Evolutionary conservation across 2,113 vertebrate genomes (phyloP), one percentile per base, ranked within the genome.

Genomic region (Hemiscyllium ocellatum): DNA sequence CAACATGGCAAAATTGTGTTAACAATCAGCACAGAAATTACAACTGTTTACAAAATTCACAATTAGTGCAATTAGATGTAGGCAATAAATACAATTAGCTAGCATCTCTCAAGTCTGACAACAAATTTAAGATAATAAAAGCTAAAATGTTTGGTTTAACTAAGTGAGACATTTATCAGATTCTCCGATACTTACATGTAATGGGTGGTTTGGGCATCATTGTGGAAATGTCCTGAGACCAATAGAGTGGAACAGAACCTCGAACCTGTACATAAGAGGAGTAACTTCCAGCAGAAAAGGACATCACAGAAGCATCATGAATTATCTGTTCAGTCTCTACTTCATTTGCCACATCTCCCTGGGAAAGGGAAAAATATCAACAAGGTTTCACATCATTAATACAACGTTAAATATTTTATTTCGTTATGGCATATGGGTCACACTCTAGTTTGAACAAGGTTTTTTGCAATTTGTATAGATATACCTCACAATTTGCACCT

Each of bases 201-300:
- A 99, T 99, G 0, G 99, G 99, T 29, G 99, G 99, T 95, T 99
- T 99, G 33, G 99, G 99, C 98, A 99, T 99, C 99, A 99, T 99
- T 95, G 99, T 99, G 95, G 99, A 99, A 97, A 99, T 99, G 97
- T 99, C 99, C 96, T 99, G 99, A 96, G 99, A 99, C 99, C 99
- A 99, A 97, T 99, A 98, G 1, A 99, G 98, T 19, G 99, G 99
- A 85, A 99, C 99, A 0, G 99, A 99, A 91, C 99, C 99, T 97
- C 99, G 98, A 83, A 99, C 98, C 97, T 99, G 99, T 76, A 99
- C 98, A 0, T 99, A 99, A 5, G 99, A 99, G n/a, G 99, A 99
- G 52, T 99, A 99, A 96, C 99, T 99, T 96, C 99, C 99, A 0
- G 98, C 98, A 37, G 97, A 98, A 96, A 99, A 98, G 12, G 99